Percentiles rank a stretch among this genome's conserved stretches.
These are phyloP conservation scores for Motacilla tschutschensis DNA, from an alignment of 2,113 vertebrate genomes.

Conservation along the genomic window DNA sequence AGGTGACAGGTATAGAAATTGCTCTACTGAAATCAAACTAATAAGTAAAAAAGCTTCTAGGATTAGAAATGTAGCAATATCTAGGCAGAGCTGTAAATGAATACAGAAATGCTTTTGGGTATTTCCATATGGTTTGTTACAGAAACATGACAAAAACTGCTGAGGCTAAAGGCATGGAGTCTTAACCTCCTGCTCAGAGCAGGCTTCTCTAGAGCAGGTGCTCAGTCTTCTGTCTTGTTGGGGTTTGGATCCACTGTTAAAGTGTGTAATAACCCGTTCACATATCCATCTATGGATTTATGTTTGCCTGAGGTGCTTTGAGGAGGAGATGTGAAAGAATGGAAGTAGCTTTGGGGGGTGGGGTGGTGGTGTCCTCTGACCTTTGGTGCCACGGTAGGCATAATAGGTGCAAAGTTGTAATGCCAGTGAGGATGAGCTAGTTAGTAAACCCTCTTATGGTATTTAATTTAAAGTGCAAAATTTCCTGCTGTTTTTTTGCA, in stretches of 20 bases:
- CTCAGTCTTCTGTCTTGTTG: neutral
- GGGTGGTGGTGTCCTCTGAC: rapidly evolving
- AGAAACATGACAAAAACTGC: neutral
- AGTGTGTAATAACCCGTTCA: neutral
- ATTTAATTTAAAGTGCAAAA: neutral
- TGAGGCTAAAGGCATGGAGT: neutral
- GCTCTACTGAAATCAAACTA: neutral
- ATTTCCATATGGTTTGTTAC: neutral
- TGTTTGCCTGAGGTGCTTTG: neutral
- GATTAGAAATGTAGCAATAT: neutral
- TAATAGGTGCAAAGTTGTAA: neutral
- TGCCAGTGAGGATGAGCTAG: neutral
- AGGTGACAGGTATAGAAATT: neutral
- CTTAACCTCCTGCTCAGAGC: neutral
- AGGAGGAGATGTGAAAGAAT: neutral
- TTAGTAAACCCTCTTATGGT: neutral
- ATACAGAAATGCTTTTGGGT: neutral
- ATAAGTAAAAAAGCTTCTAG: neutral
- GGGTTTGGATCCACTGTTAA: neutral
- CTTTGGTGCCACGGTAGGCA: neutral
- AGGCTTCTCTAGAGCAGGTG: neutral
- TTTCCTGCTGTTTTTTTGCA: neutral
- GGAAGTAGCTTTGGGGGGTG: rapidly evolving
- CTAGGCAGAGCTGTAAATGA: neutral
- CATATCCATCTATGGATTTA: neutral